Percentiles rank a stretch among this genome's conserved stretches.
Evolutionary conservation across 2,113 vertebrate species (phyloP).

Genomic region (Sakesphorus luctuosus): DNA sequence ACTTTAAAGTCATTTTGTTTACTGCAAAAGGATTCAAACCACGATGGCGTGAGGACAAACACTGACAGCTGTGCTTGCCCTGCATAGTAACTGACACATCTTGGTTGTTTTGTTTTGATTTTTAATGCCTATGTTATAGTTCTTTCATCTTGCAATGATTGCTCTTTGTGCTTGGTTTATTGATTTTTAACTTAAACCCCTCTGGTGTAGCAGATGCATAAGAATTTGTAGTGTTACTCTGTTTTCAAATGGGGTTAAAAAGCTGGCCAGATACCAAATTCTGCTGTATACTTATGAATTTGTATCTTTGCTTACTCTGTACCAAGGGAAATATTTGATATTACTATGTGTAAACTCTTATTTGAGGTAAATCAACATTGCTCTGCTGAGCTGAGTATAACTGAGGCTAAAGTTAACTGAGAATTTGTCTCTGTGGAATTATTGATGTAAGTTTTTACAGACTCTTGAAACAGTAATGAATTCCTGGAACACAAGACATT

Average conservation of each 20-base stretch:
- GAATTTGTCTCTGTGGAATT: not conserved
- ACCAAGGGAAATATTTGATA: slow-evolving; percentile 15
- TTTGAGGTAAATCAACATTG: slow-evolving; percentile 17
- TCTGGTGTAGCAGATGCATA: not conserved
- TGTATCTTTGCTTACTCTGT: not conserved
- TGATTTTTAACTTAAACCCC: not conserved
- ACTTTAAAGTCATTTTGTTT: not conserved
- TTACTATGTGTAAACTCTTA: not conserved
- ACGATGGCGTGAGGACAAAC: not conserved
- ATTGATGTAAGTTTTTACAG: not conserved
- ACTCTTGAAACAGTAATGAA: not conserved
- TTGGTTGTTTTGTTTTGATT: not conserved
- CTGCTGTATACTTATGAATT: not conserved
- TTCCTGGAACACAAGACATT: not conserved
- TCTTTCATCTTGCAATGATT: not conserved
- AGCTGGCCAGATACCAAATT: not conserved
- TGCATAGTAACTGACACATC: not conserved
- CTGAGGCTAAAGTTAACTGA: not conserved
- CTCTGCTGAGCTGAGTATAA: not conserved
- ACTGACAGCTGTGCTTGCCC: not conserved
- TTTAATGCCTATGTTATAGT: not conserved
- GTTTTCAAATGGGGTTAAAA: not conserved
- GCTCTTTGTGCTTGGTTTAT: not conserved
- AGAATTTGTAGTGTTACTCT: not conserved
- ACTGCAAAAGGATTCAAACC: not conserved